These are phyloP conservation scores for Paramormyrops hopkinsi DNA, from an alignment of 2,797 vertebrate species.

Conservation along the genomic window DNA sequence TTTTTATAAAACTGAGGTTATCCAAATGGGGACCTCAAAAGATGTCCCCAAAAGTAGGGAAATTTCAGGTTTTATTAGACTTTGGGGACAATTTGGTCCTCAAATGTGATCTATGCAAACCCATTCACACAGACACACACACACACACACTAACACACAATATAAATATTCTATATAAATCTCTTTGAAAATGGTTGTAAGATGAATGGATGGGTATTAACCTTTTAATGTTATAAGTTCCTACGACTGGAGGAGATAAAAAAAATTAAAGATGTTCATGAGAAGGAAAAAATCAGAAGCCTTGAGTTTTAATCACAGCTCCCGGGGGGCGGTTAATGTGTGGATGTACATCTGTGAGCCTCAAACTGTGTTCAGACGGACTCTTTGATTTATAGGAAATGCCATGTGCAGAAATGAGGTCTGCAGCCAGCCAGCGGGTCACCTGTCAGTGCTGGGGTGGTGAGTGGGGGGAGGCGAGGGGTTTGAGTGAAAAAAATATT, in stretches of 20 bases:
- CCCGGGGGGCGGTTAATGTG: background rate
- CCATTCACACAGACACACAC: too few species aligned
- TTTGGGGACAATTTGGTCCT: too few species aligned
- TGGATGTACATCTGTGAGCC: constrained; percentile 39
- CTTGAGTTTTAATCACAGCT: too few species aligned
- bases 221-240: background rate
- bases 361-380: constrained; percentile 54
- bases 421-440: constrained; percentile 32
- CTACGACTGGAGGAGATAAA: background rate
- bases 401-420: constrained; percentile 18
- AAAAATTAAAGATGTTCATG: too few species aligned
- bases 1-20: too few species aligned
- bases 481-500: too few species aligned
- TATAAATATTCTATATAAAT: background rate
- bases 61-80: too few species aligned
- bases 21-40: too few species aligned
- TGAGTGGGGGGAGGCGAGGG: background rate
- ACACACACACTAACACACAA: background rate
- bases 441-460: constrained; percentile 31
- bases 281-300: too few species aligned
- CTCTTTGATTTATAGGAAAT: constrained; percentile 30
- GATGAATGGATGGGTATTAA: background rate
- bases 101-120: too few species aligned
- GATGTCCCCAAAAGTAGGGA: too few species aligned
- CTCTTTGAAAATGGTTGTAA: background rate